Percentiles rank a stretch among this genome's conserved stretches.
These are phyloP conservation scores for Gastracanthus pulcherrimus DNA, from an alignment of 2,888 invertebrate species.

Conservation along the genomic window DNA sequence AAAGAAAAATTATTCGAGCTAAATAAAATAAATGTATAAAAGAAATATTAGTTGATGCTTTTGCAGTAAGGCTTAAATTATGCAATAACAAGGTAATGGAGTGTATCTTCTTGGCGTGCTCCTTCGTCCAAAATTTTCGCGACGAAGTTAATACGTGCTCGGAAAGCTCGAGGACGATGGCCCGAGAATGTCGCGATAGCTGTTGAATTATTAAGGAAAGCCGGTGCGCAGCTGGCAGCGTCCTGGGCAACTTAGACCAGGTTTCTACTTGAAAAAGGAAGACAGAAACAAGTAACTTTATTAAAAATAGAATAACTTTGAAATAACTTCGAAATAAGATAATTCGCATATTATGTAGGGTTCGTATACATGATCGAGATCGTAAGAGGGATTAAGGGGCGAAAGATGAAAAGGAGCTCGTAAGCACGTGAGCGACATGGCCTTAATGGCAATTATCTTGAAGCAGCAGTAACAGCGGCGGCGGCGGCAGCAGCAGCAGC, in stretches of 20 bases:
- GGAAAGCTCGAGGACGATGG: conserved; percentile 1
- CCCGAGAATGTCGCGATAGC: conserved; percentile 25
- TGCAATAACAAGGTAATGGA: not conserved
- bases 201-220: conserved; percentile 46
- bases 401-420: conserved; percentile 1
- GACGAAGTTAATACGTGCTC: not conserved
- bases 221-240: not conserved
- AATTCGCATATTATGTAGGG: no score
- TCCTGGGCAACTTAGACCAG: conserved; percentile 1
- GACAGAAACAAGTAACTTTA: not conserved
- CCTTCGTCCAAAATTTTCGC: not conserved
- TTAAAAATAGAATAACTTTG: no score
- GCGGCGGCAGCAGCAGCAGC: not conserved
- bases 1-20: no score
- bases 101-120: not conserved
- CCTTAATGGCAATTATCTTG: conserved; percentile 3
- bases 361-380: no score
- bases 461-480: not conserved
- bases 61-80: not conserved
- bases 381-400: not conserved
- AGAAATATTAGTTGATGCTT: no score
- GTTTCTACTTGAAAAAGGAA: not conserved
- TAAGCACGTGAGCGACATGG: not conserved
- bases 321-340: no score
- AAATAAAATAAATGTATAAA: no score